phyloP scores from a whole-genome alignment of 2,797 vertebrate genomes.

The Cyclura pinguis region DNA sequence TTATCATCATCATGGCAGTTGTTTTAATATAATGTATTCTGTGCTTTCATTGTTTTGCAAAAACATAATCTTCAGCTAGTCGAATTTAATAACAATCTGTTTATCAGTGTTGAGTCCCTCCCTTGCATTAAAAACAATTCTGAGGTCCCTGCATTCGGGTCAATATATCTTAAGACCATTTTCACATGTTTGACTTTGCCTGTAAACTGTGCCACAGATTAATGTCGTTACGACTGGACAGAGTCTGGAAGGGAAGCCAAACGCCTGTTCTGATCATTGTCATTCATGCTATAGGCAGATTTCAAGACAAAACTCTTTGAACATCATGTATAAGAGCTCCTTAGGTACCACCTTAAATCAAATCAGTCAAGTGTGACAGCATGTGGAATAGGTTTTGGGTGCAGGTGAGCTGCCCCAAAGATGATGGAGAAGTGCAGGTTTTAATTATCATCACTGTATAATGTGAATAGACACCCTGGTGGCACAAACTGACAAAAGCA shows the following conservation, averaged over 20 bases:
- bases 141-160: too few species aligned
- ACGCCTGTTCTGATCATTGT: neutral
- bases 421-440: neutral
- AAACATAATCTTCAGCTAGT: too few species aligned
- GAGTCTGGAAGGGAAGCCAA: neutral
- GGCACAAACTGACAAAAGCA: neutral
- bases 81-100: too few species aligned
- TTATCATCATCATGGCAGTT: too few species aligned
- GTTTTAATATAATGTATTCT: too few species aligned
- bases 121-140: too few species aligned
- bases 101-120: too few species aligned
- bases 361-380: neutral
- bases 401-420: neutral
- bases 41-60: too few species aligned
- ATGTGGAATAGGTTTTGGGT: neutral
- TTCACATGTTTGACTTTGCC: neutral
- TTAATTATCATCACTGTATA: neutral
- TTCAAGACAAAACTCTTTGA: neutral
- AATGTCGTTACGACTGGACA: neutral
- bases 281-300: neutral
- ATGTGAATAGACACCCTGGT: neutral
- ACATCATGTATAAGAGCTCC: neutral
- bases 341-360: neutral
- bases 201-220: neutral
- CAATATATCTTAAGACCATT: neutral